Evolutionary conservation across 2,888 invertebrate genomes (phyloP).

Genomic region (Drosophila mimica): DNA sequence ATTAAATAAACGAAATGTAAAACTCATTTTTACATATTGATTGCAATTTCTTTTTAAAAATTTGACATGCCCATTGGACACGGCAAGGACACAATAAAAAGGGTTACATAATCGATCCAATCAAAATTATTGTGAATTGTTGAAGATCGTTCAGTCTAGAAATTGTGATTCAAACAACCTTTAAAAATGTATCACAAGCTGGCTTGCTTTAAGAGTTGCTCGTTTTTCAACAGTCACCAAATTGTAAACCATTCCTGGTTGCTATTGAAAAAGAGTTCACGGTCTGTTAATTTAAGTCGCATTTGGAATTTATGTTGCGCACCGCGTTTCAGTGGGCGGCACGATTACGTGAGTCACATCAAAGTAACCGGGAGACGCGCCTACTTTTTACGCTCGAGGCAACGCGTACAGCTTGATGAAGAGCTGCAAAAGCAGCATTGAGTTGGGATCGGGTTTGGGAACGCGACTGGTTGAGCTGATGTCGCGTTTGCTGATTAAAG

Average conservation of each 20-base stretch:
- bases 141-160: background rate
- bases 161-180: background rate
- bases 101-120: conserved; percentile 4
- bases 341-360: conserved; percentile 72
- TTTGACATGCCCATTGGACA: conserved; percentile 44
- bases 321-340: conserved; percentile 28
- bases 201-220: background rate
- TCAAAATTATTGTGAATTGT: background rate
- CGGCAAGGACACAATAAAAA: conserved; percentile 38
- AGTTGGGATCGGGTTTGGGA: conserved; percentile 1
- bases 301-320: conserved; percentile 52
- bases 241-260: conserved; percentile 2
- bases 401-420: conserved; percentile 51
- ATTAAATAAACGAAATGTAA: conserved; percentile 77
- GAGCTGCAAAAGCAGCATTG: conserved; percentile 19
- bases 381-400: conserved; percentile 62
- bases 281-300: conserved; percentile 54
- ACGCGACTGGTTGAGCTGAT: conserved; percentile 29
- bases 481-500: conserved; percentile 75
- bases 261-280: conserved; percentile 51
- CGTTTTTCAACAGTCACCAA: conserved; percentile 4
- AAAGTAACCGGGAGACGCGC: conserved; percentile 67
- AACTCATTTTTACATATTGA: conserved; percentile 68
- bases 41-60: conserved; percentile 71
- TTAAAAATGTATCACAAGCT: too few relatives aligned